Percentiles rank a stretch among this genome's conserved stretches.
Evolutionary conservation across 2,888 invertebrate genomes (phyloP).

Genomic region (Griposia aprilina): DNA sequence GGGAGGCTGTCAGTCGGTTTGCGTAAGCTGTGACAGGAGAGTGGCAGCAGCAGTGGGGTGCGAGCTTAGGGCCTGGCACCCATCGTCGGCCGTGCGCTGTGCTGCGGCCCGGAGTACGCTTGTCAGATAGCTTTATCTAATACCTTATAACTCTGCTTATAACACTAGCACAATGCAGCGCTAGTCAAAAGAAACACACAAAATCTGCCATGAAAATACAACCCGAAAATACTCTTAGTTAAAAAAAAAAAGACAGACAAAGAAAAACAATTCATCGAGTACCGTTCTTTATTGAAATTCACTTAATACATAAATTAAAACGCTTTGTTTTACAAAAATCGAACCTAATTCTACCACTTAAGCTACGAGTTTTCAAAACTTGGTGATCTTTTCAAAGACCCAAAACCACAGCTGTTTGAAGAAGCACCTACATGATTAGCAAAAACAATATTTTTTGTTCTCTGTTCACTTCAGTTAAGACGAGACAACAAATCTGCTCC

Average conservation of each 20-base stretch:
- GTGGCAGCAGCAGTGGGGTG: slow-evolving; percentile 86
- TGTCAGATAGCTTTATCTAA: slow-evolving; percentile 73
- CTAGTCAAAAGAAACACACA: slow-evolving; percentile 1
- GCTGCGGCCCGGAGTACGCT: slow-evolving; percentile 47
- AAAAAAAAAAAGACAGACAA: neutral
- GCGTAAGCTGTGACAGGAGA: slow-evolving; percentile 90
- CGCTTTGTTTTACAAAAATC: neutral
- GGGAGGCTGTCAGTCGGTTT: slow-evolving; percentile 88
- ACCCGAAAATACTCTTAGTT: neutral
- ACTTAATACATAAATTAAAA: neutral
- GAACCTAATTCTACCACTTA: neutral
- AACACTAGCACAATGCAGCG: neutral
- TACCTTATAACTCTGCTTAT: slow-evolving; percentile 26
- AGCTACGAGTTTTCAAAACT: neutral
- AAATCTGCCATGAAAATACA: neutral
- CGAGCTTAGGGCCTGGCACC: slow-evolving; percentile 74
- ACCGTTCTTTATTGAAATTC: slow-evolving; percentile 7
- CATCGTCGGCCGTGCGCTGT: slow-evolving; percentile 29
- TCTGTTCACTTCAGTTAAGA: slow-evolving; percentile 63
- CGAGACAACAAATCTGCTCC: slow-evolving; percentile 77
- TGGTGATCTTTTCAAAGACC: neutral
- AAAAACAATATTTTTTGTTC: slow-evolving; percentile 47
- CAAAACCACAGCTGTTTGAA: slow-evolving; percentile 35
- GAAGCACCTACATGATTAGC: slow-evolving; percentile 39
- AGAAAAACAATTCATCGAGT: neutral